phyloP scores from a whole-genome alignment of 2,888 invertebrate genomes.

The Nomada lathburiana region DNA sequence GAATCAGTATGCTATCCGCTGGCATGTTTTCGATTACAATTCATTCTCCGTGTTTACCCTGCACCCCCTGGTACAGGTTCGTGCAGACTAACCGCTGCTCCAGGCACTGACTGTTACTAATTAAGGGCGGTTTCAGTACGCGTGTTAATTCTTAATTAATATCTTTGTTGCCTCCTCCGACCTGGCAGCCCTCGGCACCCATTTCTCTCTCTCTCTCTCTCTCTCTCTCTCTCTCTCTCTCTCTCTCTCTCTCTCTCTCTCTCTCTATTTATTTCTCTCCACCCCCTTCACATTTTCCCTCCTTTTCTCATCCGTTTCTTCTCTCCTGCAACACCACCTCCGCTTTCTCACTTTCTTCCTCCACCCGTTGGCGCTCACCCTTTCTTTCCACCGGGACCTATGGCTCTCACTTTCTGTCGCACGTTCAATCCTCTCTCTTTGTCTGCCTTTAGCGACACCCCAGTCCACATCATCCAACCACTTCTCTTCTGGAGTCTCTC shows the following conservation, averaged over 20 bases:
- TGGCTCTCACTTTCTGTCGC: constrained; percentile 26
- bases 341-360: constrained; percentile 14
- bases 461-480: constrained; percentile 58
- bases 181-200: constrained; percentile 65
- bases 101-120: constrained; percentile 80
- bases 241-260: constrained; percentile 16
- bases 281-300: constrained; percentile 4
- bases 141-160: constrained; percentile 83
- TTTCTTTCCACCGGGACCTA: constrained; percentile 29
- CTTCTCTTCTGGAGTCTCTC: constrained; percentile 61
- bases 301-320: constrained; percentile 27
- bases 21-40: constrained; percentile 56
- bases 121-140: constrained; percentile 80
- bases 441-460: constrained; percentile 52
- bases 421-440: constrained; percentile 27
- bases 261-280: neutral
- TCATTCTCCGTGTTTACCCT: constrained; percentile 62
- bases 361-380: constrained; percentile 19
- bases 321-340: constrained; percentile 16
- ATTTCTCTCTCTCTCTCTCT: constrained; percentile 43
- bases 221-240: constrained; percentile 20
- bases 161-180: constrained; percentile 78
- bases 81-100: constrained; percentile 70
- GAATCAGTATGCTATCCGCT: constrained; percentile 35
- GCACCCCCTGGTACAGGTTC: constrained; percentile 52